Evolutionary conservation across 2,113 vertebrate genomes (phyloP).

Genomic region (Oenanthe oenanthe): DNA sequence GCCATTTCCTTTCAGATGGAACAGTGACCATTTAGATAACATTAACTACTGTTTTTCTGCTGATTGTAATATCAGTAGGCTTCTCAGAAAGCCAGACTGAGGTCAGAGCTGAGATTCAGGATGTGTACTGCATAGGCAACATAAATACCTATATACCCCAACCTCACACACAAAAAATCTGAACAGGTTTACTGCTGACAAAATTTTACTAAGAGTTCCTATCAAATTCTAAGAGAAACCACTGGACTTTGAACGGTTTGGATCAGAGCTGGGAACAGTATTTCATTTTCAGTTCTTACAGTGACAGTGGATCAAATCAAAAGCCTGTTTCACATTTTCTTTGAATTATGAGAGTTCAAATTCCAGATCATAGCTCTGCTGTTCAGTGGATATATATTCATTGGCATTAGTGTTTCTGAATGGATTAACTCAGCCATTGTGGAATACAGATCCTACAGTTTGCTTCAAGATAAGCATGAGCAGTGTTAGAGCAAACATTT

Average conservation of each 20-base stretch:
- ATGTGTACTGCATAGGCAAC: not conserved
- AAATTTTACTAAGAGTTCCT: not conserved
- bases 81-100: not conserved
- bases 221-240: not conserved
- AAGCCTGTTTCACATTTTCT: slow-evolving; percentile 31
- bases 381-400: slow-evolving; percentile 3
- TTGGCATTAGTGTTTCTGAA: slow-evolving; percentile 22
- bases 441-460: not conserved
- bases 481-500: not conserved
- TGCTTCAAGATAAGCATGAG: slow-evolving; percentile 12
- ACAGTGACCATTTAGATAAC: not conserved
- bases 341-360: slow-evolving; percentile 42
- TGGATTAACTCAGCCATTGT: not conserved
- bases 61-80: not conserved
- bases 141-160: not conserved
- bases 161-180: not conserved
- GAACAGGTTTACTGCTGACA: not conserved
- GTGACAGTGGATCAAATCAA: not conserved
- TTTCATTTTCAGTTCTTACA: not conserved
- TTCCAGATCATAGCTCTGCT: slow-evolving; percentile 12
- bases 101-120: not conserved
- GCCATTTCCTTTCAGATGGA: not conserved
- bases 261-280: not conserved
- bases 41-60: not conserved
- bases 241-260: not conserved